Conservation (phyloP, 2,113 vertebrate species). For the Promerops cafer region DNA sequence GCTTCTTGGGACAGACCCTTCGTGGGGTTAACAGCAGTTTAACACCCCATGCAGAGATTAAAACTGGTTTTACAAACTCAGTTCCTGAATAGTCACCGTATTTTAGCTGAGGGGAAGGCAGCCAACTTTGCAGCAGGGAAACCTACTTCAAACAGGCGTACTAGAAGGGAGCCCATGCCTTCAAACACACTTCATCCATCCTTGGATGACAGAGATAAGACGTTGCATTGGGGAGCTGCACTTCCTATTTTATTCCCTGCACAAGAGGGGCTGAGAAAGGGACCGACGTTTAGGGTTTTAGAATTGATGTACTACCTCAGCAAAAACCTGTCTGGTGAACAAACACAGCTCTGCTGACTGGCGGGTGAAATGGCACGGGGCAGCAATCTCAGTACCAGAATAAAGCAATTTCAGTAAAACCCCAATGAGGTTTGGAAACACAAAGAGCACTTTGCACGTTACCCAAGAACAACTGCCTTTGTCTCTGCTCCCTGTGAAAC, state of each 20-base stretch:
- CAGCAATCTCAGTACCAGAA: neutral
- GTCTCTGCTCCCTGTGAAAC: neutral
- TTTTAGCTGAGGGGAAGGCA: neutral
- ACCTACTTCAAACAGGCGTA: neutral
- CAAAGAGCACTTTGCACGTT: neutral
- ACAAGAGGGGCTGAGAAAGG: neutral
- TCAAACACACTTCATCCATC: neutral
- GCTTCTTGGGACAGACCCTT: neutral
- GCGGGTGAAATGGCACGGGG: neutral
- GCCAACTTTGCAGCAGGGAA: neutral
- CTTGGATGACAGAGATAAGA: neutral
- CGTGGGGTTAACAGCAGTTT: neutral
- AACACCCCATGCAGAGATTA: neutral
- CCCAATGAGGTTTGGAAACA: neutral
- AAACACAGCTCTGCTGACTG: neutral
- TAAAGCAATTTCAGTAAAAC: neutral
- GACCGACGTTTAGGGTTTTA: neutral
- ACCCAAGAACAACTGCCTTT: neutral
- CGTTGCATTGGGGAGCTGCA: neutral
- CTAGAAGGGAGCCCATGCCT: neutral
- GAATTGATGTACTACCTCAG: neutral
- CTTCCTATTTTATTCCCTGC: neutral
- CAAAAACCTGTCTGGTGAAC: neutral
- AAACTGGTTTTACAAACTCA: neutral
- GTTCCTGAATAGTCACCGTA: fast-evolving